Percentiles rank a stretch among this genome's conserved stretches.
phyloP scores from a whole-genome alignment of 2,113 vertebrate genomes.

The Cardinalis cardinalis region DNA sequence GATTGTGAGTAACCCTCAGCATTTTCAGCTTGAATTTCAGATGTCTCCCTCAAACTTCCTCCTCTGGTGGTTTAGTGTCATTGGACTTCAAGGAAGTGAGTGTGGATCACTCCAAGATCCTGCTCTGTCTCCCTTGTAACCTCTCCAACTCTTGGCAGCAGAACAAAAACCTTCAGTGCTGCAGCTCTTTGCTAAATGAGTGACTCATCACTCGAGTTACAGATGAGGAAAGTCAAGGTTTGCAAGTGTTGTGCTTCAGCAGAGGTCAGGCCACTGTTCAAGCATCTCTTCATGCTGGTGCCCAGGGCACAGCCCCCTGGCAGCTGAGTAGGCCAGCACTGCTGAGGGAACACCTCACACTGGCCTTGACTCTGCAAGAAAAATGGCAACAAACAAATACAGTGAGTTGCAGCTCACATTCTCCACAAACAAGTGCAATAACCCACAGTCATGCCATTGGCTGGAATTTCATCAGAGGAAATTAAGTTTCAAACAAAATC shows the following conservation, averaged over 20 bases:
- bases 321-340: fast-evolving
- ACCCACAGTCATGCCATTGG: background rate
- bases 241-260: background rate
- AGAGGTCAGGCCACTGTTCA: background rate
- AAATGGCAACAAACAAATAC: background rate
- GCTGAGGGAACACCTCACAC: background rate
- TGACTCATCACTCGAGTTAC: background rate
- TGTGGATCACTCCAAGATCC: background rate
- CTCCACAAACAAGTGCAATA: background rate
- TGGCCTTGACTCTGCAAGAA: background rate
- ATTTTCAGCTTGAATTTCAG: background rate
- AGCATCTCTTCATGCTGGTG: background rate
- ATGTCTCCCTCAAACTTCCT: background rate
- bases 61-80: fast-evolving
- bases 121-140: no score
- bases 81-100: fast-evolving
- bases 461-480: constrained; percentile 20
- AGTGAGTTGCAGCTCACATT: background rate
- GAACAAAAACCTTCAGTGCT: background rate
- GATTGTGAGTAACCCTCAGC: background rate
- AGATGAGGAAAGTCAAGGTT: background rate
- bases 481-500: constrained; percentile 1
- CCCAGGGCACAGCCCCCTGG: fast-evolving
- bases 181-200: background rate
- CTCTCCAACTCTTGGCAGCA: background rate